Conservation (phyloP, 2,888 invertebrate genomes). For the Dioctria rufipes region DNA sequence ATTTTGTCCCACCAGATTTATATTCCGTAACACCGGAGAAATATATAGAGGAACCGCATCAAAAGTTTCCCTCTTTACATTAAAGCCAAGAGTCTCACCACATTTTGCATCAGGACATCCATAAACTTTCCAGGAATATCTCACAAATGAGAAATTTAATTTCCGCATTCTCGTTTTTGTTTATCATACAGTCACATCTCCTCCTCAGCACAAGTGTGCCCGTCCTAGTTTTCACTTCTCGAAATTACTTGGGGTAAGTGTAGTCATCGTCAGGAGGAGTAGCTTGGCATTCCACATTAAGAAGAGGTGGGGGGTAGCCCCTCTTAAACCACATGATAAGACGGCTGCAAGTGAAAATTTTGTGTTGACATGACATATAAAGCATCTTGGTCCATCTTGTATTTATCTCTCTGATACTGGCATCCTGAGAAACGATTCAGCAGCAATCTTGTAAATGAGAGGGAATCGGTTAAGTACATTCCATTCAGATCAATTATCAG, state of each 20-base stretch:
- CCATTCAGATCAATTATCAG: neutral
- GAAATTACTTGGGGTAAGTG: neutral
- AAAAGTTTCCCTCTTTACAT: neutral
- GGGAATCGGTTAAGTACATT: neutral
- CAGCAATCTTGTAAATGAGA: conserved; percentile 26
- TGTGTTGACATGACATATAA: conserved; percentile 35
- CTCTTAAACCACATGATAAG: conserved; percentile 34
- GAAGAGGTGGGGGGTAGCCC: neutral
- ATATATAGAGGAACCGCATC: neutral
- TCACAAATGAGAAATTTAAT: conserved; percentile 22
- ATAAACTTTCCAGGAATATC: neutral
- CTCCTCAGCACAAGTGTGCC: neutral
- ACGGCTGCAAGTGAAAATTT: conserved; percentile 40
- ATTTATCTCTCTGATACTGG: neutral
- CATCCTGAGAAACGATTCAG: conserved; percentile 33
- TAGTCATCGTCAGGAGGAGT: too few species aligned
- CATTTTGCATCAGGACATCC: neutral
- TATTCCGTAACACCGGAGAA: neutral
- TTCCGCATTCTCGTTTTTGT: conserved; percentile 8
- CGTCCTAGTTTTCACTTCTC: neutral
- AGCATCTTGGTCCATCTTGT: conserved; percentile 34
- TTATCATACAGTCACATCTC: conserved; percentile 16
- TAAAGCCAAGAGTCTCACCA: neutral
- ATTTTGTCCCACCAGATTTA: neutral
- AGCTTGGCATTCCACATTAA: too few species aligned